Base-by-base conservation (phyloP, 2,888 invertebrate genomes). In the Mallateleia sp. region DNA sequence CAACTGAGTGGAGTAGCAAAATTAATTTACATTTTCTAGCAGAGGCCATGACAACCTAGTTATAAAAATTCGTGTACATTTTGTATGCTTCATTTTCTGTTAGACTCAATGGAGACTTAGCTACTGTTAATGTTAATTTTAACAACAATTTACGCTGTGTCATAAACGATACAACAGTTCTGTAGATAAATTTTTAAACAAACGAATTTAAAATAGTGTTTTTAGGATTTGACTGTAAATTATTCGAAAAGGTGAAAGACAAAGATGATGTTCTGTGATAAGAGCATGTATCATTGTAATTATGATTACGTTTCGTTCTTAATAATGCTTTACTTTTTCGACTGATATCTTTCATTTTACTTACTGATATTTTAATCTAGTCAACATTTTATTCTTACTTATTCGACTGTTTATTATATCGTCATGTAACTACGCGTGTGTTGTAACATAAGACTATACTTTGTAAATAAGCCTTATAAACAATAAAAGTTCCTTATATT, bases 341-440 rank as follows among this genome's bases (percentile, higher is more conserved):
- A 92, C 88, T 90, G 88, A 89, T 69, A 81, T 67, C 56, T 88
- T 89, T 77, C 56, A 75, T 84, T 89, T 81, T 77, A 88, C 86
- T 89, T 83, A 87, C 85, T 90, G 88, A 91, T 91, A 92, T 92
- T 91, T 91, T 90, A 91, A 92, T 93, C 93, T 93, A 93, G 93
- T 93, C 93, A 93, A 42, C 86, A 77, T 54, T 78, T 89, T 89
- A 90, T 92, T 88, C 74, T 88, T 89, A 88, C 77, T 87, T 89
- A 88, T 85, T 87, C 45, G 88, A 90, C 87, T 89, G 88, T 90
- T 88, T 85, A 74, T 81, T 90, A 67, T 81, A 87, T 82, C 75
- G 69, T 79, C 71, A 22, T 87, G 74, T 88, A 86, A 85, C 87
- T 67, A 20, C 8, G 42, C 64, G 58, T 90, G 88, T 82, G 87